Base-by-base conservation (phyloP, 2,888 invertebrate genomes). In the Allolobophora icterica region DNA sequence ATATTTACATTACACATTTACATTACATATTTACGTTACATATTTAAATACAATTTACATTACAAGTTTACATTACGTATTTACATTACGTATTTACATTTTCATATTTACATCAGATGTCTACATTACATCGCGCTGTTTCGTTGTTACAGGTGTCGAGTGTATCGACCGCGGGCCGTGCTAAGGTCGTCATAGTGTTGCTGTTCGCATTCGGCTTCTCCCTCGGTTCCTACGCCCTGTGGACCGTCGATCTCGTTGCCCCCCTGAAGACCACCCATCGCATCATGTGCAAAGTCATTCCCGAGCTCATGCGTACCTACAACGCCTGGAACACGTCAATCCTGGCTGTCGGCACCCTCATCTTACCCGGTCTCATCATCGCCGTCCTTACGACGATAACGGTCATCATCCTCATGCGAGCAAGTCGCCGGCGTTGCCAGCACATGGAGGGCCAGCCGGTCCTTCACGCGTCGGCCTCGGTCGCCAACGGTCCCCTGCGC, bases 101-200 rank as follows among this genome's bases (percentile, higher is more conserved):
- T n/a, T n/a, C n/a, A n/a, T n/a, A n/a, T n/a, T n/a, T n/a, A n/a
- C n/a, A n/a, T n/a, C 13, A 19, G 1, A 45, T 45, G 1, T 19
- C 13, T 45, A 45, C 45, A 13, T 45, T 45, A 45, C 45, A 19
- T 45, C 24, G 24, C 5, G 52, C 3, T 52, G 21, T 52, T 4
- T 24, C 13, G 15, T 11, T 71, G 30, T 71, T 71, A 17, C 89
- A 90, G 83, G 90, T 90, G 42, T 40, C 84, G 0, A 90, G 92
- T 38, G 90, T 93, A 38, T 94, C 93, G 90, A 93, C 93, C 33
- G 91, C 92, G 19, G 42, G 34, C n/a, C 92, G 93, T 19, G 93
- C 93, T 71, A 92, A 92, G 89, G 71, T 92, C 13, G 92, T 92
- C 89, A 93, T 94, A 89, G 90, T 92, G 40, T 91, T 89, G 90